Conservation (phyloP, 2,797 vertebrate species). For the Paedocypris micromegethes region DNA sequence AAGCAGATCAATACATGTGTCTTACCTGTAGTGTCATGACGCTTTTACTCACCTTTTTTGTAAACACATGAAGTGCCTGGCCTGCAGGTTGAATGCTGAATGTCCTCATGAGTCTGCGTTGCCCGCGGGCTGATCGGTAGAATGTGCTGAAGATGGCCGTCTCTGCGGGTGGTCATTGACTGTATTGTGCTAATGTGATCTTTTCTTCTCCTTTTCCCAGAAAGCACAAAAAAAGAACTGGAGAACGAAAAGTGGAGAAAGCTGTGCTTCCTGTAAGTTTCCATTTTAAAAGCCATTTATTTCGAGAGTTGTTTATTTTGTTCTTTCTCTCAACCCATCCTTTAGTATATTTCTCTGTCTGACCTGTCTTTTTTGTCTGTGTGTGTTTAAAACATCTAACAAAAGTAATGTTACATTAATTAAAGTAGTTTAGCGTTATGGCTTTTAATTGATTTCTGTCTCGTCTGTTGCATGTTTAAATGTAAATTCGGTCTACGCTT, state of each 20-base stretch:
- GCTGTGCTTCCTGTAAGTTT: constrained; percentile 27
- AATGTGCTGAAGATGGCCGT: constrained; percentile 19
- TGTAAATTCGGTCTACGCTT: too few relatives aligned
- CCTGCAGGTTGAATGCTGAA: constrained; percentile 2
- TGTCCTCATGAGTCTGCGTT: constrained; percentile 7
- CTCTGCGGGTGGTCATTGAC: constrained; percentile 7
- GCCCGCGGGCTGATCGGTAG: constrained; percentile 13
- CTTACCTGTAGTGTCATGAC: too few relatives aligned
- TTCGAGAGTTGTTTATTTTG: constrained; percentile 14
- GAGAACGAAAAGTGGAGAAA: constrained; percentile 16
- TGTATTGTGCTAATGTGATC: constrained; percentile 13
- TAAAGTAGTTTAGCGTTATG: too few relatives aligned
- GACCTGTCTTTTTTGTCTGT: too few relatives aligned
- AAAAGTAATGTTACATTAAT: too few relatives aligned
- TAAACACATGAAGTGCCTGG: constrained; percentile 8
- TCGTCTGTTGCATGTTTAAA: too few relatives aligned
- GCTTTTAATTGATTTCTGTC: too few relatives aligned
- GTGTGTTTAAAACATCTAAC: too few relatives aligned
- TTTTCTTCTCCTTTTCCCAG: constrained; percentile 28
- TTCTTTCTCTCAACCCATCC: not conserved
- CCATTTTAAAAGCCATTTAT: too few relatives aligned
- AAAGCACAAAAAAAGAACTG: constrained; percentile 21
- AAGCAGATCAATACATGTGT: too few relatives aligned
- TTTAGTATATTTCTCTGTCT: too few relatives aligned
- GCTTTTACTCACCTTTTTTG: not conserved